These are phyloP conservation scores for Urocitellus parryii DNA, from an alignment of 2,113 vertebrate genomes.

Conservation along the genomic window DNA sequence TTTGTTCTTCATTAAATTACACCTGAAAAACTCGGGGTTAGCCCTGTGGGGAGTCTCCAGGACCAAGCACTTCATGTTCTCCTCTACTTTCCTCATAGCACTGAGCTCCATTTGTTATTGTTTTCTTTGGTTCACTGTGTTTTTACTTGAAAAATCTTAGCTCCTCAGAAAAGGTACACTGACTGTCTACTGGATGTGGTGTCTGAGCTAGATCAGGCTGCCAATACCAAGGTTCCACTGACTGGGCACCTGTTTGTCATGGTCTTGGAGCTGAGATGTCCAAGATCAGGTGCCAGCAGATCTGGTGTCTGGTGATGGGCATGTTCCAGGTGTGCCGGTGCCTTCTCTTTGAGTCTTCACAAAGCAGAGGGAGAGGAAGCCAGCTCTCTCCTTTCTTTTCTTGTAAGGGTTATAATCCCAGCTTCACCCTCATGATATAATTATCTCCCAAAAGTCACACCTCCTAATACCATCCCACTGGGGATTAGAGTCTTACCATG, in stretches of 20 bases:
- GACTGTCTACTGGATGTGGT: neutral
- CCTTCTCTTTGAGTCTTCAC: neutral
- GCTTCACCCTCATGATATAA: neutral
- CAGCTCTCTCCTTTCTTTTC: too few relatives aligned
- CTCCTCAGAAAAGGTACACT: neutral
- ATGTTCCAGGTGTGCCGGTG: neutral
- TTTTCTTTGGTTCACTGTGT: conserved; percentile 26
- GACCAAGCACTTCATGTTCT: conserved; percentile 5
- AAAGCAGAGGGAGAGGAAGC: neutral
- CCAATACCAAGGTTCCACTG: neutral
- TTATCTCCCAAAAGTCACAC: neutral
- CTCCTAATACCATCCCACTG: neutral
- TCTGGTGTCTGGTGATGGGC: neutral
- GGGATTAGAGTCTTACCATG: neutral
- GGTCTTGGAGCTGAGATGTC: neutral
- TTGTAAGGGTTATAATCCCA: neutral
- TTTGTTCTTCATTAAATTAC: conserved; percentile 74
- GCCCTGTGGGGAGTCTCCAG: conserved; percentile 62
- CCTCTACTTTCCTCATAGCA: conserved; percentile 60
- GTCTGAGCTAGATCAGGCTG: neutral
- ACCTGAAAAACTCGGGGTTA: conserved; percentile 64
- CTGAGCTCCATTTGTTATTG: conserved; percentile 24
- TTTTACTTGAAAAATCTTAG: neutral
- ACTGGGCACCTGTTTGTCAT: neutral
- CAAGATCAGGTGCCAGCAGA: neutral